Conservation (phyloP, 2,888 invertebrate species). For the Noctua fimbriata region DNA sequence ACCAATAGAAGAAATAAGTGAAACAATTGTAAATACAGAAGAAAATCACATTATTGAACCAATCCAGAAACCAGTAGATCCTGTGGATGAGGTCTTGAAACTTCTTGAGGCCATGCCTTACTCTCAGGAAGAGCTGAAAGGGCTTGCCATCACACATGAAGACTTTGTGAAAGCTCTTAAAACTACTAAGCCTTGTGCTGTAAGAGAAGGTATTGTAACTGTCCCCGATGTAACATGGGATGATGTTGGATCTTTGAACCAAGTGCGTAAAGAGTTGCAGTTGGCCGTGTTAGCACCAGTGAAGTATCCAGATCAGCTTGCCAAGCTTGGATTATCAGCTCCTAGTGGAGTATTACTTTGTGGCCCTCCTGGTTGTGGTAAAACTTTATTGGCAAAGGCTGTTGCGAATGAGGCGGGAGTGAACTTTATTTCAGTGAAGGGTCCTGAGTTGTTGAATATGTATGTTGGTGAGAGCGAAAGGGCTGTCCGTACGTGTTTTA, state of each 20-base stretch:
- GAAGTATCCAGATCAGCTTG: constrained; percentile 95
- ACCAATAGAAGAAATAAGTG: constrained; percentile 67
- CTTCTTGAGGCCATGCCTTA: constrained; percentile 93
- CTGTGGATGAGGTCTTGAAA: constrained; percentile 89
- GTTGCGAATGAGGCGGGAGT: constrained; percentile 99
- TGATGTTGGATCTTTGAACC: constrained; percentile 97
- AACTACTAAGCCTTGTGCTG: constrained; percentile 97
- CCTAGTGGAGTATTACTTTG: constrained; percentile 98
- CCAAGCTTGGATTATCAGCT: constrained; percentile 93
- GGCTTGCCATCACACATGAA: constrained; percentile 92
- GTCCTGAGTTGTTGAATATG: constrained; percentile 99
- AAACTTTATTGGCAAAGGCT: constrained; percentile 99
- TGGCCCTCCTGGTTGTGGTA: constrained; percentile 99
- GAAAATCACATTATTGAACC: constrained; percentile 67
- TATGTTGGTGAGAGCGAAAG: constrained; percentile 99
- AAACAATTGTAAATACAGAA: constrained; percentile 63
- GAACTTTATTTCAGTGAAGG: constrained; percentile 99
- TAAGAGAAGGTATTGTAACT: constrained; percentile 99
- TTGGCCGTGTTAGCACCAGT: constrained; percentile 98
- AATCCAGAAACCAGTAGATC: constrained; percentile 69
- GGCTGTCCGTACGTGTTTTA: constrained; percentile 98
- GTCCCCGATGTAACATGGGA: constrained; percentile 99
- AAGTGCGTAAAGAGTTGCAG: constrained; percentile 97
- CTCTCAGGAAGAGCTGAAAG: constrained; percentile 90
- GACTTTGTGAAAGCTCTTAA: constrained; percentile 95